phyloP scores from a whole-genome alignment of 2,888 invertebrate genomes.

The Philonicus albiceps region DNA sequence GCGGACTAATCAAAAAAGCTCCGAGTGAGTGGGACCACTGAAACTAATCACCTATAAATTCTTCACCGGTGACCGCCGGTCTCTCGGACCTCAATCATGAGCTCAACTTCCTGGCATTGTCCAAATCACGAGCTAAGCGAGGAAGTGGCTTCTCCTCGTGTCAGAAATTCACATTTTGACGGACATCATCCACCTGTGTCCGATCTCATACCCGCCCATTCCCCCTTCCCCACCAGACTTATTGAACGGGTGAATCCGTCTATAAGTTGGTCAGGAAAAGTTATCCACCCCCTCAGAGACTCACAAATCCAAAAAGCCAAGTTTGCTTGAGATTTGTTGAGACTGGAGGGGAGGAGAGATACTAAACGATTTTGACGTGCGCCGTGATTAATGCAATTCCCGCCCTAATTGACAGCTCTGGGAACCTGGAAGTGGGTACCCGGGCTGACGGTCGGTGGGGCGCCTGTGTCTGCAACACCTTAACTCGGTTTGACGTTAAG shows the following conservation, averaged over 20 bases:
- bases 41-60: conserved; percentile 34
- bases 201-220: neutral
- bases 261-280: neutral
- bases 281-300: neutral
- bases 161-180: neutral
- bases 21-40: neutral
- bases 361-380: conserved; percentile 10
- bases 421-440: neutral
- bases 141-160: neutral
- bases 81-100: neutral
- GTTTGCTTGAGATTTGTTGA: neutral
- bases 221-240: neutral
- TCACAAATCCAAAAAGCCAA: neutral
- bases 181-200: neutral
- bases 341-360: neutral
- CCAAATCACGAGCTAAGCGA: neutral
- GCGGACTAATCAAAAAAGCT: conserved; percentile 22
- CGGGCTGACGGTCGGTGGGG: neutral
- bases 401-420: conserved; percentile 27
- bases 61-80: conserved; percentile 14
- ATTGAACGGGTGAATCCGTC: neutral
- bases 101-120: neutral
- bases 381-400: conserved; percentile 32
- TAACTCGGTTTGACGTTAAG: conserved; percentile 33
- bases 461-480: conserved; percentile 1